These are phyloP conservation scores for Drosophila quinaria DNA, from an alignment of 2,888 invertebrate genomes.

Conservation along the genomic window DNA sequence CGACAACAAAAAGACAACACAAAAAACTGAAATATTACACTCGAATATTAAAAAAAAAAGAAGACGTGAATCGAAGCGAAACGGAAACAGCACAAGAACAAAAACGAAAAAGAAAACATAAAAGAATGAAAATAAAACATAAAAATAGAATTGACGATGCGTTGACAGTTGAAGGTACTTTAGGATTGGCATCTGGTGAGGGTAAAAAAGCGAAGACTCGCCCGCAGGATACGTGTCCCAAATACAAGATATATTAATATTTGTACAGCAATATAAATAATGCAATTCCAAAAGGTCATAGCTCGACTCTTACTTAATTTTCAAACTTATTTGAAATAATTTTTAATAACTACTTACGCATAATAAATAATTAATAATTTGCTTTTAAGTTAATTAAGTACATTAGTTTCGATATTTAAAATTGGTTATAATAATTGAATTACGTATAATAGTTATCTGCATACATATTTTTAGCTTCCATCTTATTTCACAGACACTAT, in stretches of 20 bases:
- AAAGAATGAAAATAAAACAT: constrained; percentile 77
- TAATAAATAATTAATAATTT: too few species aligned
- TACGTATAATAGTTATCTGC: too few species aligned
- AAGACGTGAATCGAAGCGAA: constrained; percentile 44
- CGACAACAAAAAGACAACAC: constrained; percentile 6
- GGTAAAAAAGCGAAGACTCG: constrained; percentile 1
- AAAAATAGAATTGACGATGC: constrained; percentile 82
- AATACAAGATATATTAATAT: constrained; percentile 20
- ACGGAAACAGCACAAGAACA: constrained; percentile 65
- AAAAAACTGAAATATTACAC: constrained; percentile 79
- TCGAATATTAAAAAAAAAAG: constrained; percentile 72
- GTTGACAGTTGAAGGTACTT: constrained; percentile 71
- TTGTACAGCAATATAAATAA: constrained; percentile 19
- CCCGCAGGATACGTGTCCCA: constrained; percentile 61
- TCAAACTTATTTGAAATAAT: too few species aligned
- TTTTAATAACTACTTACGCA: too few species aligned
- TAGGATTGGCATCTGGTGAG: constrained; percentile 10
- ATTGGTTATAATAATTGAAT: too few species aligned
- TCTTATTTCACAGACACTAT: not conserved
- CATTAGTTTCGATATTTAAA: too few species aligned
- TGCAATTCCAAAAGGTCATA: not conserved
- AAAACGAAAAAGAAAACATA: constrained; percentile 27
- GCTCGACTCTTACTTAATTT: too few species aligned
- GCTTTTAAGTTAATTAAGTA: too few species aligned
- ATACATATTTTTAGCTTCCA: too few species aligned